Conservation (phyloP, 1,140 invertebrate species). For the Pseudoatta argentina region DNA sequence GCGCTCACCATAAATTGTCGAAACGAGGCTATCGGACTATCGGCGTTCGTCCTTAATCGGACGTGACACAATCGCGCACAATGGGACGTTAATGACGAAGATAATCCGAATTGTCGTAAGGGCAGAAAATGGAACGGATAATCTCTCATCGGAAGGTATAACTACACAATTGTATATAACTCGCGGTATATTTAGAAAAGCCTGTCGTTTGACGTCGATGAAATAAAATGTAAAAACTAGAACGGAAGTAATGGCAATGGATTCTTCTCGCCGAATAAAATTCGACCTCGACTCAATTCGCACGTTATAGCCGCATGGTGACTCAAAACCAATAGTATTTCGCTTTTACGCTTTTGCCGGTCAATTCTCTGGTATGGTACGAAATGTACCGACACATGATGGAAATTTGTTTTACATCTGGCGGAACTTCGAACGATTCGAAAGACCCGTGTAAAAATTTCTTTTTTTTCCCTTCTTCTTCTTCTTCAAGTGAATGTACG, state of each 20-base stretch:
- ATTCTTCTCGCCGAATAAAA: not conserved
- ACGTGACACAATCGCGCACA: conserved; percentile 39
- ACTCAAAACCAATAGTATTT: conserved; percentile 2
- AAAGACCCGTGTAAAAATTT: conserved; percentile 3
- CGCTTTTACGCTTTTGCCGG: not conserved
- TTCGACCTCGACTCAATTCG: conserved; percentile 12
- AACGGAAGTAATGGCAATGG: not conserved
- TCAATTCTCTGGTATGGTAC: not conserved
- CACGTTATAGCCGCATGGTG: not conserved
- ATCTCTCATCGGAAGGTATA: not conserved
- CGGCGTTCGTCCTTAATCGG: conserved; percentile 51
- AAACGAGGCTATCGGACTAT: conserved; percentile 52
- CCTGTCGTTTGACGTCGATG: not conserved
- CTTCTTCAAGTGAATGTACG: not conserved
- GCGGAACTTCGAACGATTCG: not conserved
- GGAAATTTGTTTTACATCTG: conserved; percentile 27
- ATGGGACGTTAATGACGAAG: conserved; percentile 59
- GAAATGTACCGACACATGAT: not conserved
- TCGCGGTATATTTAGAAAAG: not conserved
- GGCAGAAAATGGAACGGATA: conserved; percentile 25
- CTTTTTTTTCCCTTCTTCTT: not conserved
- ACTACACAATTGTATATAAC: not conserved
- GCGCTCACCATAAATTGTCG: conserved; percentile 47
- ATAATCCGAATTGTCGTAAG: conserved; percentile 43
- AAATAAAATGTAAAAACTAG: conserved; percentile 5